Conservation (phyloP, 1,140 invertebrate species). For the Scaptomyza montana region DNA sequence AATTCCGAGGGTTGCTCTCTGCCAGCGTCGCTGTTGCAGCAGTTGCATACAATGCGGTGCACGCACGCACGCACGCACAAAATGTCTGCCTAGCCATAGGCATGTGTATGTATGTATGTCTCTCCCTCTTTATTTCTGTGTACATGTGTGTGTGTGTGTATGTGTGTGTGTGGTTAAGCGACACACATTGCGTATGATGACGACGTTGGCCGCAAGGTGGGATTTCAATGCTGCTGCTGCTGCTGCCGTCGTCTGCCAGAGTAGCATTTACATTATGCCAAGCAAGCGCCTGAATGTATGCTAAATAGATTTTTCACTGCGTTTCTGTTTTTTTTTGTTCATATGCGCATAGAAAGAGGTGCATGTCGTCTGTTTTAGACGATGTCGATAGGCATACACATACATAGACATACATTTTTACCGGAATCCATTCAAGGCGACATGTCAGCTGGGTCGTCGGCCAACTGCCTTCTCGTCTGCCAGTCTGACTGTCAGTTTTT, state of each 20-base stretch:
- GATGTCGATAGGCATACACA: constrained; percentile 37
- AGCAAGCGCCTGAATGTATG: constrained; percentile 76
- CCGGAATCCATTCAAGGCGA: constrained; percentile 36
- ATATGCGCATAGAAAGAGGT: constrained; percentile 12
- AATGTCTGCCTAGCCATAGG: constrained; percentile 55
- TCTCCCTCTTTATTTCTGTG: constrained; percentile 10
- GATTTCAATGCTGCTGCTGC: constrained; percentile 56
- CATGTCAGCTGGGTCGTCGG: constrained; percentile 24
- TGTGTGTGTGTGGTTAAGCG: constrained; percentile 60
- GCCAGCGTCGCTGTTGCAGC: constrained; percentile 22
- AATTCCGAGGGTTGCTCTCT: constrained; percentile 48
- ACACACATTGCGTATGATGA: constrained; percentile 78
- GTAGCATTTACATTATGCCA: constrained; percentile 70
- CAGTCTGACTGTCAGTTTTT: constrained; percentile 14
- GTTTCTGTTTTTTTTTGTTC: constrained; percentile 8
- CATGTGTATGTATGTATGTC: constrained; percentile 4
- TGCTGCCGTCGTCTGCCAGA: constrained; percentile 41
- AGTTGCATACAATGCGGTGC: constrained; percentile 63
- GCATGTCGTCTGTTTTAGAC: constrained; percentile 30
- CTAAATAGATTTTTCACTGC: constrained; percentile 74
- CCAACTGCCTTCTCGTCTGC: constrained; percentile 39
- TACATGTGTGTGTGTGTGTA: constrained; percentile 18
- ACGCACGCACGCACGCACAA: constrained; percentile 69
- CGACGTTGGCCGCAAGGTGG: constrained; percentile 59
- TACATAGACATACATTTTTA: no score